Percentiles rank a stretch among this genome's conserved stretches.
Evolutionary conservation across 2,113 vertebrate species (phyloP).

Genomic region (Leucoraja erinaceus): DNA sequence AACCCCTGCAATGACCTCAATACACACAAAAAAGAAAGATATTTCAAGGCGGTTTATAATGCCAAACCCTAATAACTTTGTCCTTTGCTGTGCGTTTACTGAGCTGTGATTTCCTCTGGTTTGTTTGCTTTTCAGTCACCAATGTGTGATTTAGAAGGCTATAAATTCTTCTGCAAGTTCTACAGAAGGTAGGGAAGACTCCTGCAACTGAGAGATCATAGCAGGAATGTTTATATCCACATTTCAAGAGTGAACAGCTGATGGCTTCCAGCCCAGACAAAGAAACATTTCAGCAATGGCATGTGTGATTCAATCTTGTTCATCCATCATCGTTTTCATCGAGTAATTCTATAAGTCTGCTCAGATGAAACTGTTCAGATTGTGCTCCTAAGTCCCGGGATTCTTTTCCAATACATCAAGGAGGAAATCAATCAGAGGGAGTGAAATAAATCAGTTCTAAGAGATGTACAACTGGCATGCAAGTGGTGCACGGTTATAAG

Average conservation of each 20-base stretch:
- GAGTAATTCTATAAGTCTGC: constrained; percentile 27
- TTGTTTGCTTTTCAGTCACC: neutral
- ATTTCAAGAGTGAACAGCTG: constrained; percentile 10
- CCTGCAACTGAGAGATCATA: constrained; percentile 26
- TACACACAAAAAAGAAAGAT: neutral
- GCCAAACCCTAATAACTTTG: neutral
- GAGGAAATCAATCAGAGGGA: constrained; percentile 5
- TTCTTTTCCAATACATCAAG: neutral
- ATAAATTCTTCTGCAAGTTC: neutral
- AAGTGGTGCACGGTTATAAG: neutral
- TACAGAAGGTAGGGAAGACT: constrained; percentile 25
- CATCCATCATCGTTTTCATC: constrained; percentile 36
- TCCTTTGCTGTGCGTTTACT: neutral
- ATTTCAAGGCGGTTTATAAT: neutral
- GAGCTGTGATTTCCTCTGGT: neutral
- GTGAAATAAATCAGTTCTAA: constrained; percentile 1
- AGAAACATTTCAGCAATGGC: constrained; percentile 23
- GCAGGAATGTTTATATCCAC: constrained; percentile 8
- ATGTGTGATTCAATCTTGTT: constrained; percentile 30
- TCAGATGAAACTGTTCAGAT: constrained; percentile 1
- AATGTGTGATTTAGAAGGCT: neutral
- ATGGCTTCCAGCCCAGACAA: constrained; percentile 32
- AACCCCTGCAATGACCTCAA: neutral
- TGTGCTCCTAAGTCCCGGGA: neutral
- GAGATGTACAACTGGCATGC: neutral